Evolutionary conservation across 92 coral and sea anemone species (phyloP).

Genomic region (Epizoanthus rinbou): DNA sequence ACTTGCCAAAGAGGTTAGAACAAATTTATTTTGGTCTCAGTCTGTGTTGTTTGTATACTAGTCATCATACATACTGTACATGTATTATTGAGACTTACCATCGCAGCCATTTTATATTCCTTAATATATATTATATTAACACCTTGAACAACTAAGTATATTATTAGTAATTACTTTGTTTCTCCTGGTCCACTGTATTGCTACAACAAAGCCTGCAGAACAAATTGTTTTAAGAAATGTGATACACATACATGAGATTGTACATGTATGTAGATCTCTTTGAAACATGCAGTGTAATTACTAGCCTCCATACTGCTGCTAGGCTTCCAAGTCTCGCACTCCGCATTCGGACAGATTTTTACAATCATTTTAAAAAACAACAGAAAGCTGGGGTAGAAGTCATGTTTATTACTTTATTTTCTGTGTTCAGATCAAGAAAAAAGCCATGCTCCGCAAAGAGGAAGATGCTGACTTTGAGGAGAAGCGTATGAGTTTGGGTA

Average conservation of each 20-base stretch:
- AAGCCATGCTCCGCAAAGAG: constrained; percentile 87
- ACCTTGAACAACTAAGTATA: no score
- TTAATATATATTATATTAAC: no score
- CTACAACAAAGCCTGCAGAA: background rate
- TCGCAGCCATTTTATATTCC: no score
- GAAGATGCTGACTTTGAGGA: constrained; percentile 95
- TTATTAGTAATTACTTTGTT: no score
- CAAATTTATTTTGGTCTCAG: no score
- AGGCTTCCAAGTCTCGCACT: no score
- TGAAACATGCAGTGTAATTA: background rate
- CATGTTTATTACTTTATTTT: background rate
- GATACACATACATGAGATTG: no score
- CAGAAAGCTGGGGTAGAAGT: background rate
- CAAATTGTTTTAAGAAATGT: no score
- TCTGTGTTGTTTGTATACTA: no score
- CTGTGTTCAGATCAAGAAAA: constrained; percentile 70
- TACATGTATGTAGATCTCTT: background rate
- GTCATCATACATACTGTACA: no score
- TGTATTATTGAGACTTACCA: no score
- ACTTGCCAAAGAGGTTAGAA: constrained; percentile 88
- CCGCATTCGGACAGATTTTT: background rate
- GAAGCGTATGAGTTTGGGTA: constrained; percentile 91
- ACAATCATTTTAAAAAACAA: background rate
- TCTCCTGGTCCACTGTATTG: background rate
- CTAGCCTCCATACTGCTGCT: no score